Evolutionary conservation across 2,888 invertebrate species (phyloP).

Genomic region (Lobophora halterata): DNA sequence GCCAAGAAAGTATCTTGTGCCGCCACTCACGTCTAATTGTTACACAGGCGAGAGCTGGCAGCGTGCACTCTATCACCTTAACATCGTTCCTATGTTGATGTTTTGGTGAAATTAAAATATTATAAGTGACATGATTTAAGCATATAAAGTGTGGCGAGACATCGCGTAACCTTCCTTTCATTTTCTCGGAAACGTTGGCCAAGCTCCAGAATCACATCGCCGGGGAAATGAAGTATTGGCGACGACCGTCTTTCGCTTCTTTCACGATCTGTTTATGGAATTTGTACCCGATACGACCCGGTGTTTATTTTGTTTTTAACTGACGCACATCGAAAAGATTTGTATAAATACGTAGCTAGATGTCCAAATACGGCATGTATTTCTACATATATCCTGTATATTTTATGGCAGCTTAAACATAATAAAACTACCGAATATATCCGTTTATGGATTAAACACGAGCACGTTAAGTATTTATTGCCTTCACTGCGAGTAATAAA

Average conservation of each 20-base stretch:
- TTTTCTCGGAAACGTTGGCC: conserved; percentile 76
- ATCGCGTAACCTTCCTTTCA: conserved; percentile 75
- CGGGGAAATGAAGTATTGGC: conserved; percentile 71
- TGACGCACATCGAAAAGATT: conserved; percentile 44
- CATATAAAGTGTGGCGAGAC: conserved; percentile 76
- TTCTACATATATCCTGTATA: conserved; percentile 25
- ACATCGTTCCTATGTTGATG: conserved; percentile 39
- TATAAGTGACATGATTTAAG: conserved; percentile 72
- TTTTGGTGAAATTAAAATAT: conserved; percentile 55
- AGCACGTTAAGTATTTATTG: conserved; percentile 20
- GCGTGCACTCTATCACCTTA: conserved; percentile 36
- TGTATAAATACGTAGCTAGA: conserved; percentile 32
- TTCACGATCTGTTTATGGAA: conserved; percentile 71
- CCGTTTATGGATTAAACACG: conserved; percentile 17
- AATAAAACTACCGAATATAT: conserved; percentile 24
- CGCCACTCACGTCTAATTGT: conserved; percentile 46
- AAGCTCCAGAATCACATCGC: conserved; percentile 60
- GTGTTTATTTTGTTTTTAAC: conserved; percentile 59
- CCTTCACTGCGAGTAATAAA: conserved; percentile 6
- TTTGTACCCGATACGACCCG: conserved; percentile 51
- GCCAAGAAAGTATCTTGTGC: conserved; percentile 50
- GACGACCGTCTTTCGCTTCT: conserved; percentile 63
- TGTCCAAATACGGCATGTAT: conserved; percentile 28
- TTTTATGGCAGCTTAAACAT: conserved; percentile 25
- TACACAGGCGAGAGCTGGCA: conserved; percentile 35